These are phyloP conservation scores for Apeltes quadracus DNA, from an alignment of 2,113 vertebrate genomes.

Conservation along the genomic window DNA sequence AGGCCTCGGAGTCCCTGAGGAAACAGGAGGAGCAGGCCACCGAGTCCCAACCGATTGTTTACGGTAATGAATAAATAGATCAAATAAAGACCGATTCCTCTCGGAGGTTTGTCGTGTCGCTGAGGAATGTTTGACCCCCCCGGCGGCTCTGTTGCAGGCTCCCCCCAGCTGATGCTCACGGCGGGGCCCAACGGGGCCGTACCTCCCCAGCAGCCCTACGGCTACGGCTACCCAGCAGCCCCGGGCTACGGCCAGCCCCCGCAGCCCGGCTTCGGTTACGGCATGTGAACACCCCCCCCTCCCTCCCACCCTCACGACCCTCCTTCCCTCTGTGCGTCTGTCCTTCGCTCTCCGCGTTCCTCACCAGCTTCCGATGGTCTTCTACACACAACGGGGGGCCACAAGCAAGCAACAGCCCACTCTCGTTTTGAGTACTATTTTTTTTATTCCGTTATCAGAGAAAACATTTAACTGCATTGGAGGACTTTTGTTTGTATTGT, in stretches of 20 bases:
- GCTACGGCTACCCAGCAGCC: slow-evolving; percentile 92
- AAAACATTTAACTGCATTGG: slow-evolving; percentile 81
- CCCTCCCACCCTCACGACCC: slow-evolving; percentile 18
- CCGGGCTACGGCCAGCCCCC: slow-evolving; percentile 86
- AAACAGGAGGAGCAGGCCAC: slow-evolving; percentile 99
- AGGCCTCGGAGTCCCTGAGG: slow-evolving; percentile 97
- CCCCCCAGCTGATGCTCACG: slow-evolving; percentile 97
- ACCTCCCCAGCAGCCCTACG: slow-evolving; percentile 94
- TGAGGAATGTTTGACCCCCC: background rate
- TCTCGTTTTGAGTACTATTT: slow-evolving; percentile 73
- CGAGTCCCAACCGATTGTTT: slow-evolving; percentile 98
- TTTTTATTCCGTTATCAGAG: slow-evolving; percentile 74
- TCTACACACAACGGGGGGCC: slow-evolving; percentile 88
- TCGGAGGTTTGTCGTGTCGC: background rate
- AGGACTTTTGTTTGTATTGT: slow-evolving; percentile 93
- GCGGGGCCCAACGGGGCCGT: slow-evolving; percentile 94
- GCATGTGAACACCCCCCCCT: slow-evolving; percentile 87
- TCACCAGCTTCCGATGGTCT: slow-evolving; percentile 89
- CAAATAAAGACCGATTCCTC: background rate
- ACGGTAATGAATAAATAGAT: slow-evolving; percentile 82
- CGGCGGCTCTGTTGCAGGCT: slow-evolving; percentile 80
- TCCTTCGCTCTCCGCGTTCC: slow-evolving; percentile 86
- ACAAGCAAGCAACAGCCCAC: slow-evolving; percentile 82
- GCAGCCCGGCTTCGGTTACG: slow-evolving; percentile 93
- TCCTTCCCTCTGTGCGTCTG: slow-evolving; percentile 64